Conservation (phyloP, 1,140 invertebrate species). For the Hirudo medicinalis region DNA sequence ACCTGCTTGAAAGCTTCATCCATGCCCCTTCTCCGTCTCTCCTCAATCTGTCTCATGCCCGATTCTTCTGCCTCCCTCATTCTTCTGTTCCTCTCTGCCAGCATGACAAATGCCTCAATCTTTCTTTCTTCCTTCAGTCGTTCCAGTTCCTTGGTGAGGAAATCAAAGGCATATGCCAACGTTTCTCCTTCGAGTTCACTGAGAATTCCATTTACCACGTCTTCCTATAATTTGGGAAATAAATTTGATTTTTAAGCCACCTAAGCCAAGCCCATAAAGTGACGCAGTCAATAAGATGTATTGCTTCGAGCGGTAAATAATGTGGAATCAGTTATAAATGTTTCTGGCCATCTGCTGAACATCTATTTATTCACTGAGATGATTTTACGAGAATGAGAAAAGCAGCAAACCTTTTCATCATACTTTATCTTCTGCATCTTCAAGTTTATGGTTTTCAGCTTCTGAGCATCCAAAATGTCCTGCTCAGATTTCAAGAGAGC, state of each 20-base stretch:
- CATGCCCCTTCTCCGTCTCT: slow-evolving; percentile 52
- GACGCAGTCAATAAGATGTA: too few species aligned
- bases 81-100: slow-evolving; percentile 53
- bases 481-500: slow-evolving; percentile 47
- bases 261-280: too few species aligned
- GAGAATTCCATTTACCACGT: slow-evolving; percentile 35
- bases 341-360: too few species aligned
- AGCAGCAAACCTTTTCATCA: slow-evolving; percentile 35
- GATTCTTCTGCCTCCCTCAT: slow-evolving; percentile 59
- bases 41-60: slow-evolving; percentile 54
- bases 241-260: too few species aligned
- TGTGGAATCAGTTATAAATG: too few species aligned
- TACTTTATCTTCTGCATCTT: slow-evolving; percentile 38
- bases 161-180: slow-evolving; percentile 53
- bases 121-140: slow-evolving; percentile 56
- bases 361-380: not conserved
- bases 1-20: slow-evolving; percentile 63
- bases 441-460: slow-evolving; percentile 39
- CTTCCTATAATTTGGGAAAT: slow-evolving; percentile 29
- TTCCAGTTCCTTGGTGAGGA: slow-evolving; percentile 59
- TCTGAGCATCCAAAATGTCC: slow-evolving; percentile 38
- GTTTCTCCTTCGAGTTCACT: slow-evolving; percentile 48
- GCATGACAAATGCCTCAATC: slow-evolving; percentile 55
- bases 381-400: not conserved
- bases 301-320: too few species aligned